Evolutionary conservation across 1,140 invertebrate species (phyloP).

Genomic region (Dinothrombium tinctorium): DNA sequence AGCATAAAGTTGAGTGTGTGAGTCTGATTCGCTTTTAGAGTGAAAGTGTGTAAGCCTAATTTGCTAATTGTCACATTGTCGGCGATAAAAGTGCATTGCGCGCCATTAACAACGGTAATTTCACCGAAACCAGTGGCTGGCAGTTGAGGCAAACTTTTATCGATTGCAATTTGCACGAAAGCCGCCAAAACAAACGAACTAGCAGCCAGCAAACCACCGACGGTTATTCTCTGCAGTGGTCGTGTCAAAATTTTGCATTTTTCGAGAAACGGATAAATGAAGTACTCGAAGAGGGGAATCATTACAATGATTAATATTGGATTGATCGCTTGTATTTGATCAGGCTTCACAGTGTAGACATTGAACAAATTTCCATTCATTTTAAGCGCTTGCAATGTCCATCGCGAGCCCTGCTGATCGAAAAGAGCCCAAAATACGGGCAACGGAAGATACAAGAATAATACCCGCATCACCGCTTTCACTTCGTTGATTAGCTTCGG

Average conservation of each 20-base stretch:
- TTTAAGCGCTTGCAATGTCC: slow-evolving; percentile 75
- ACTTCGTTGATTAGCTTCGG: slow-evolving; percentile 37
- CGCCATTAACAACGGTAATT: slow-evolving; percentile 3
- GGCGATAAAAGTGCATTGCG: no score
- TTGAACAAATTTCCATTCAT: slow-evolving; percentile 55
- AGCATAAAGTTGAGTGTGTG: no score
- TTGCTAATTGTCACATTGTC: no score
- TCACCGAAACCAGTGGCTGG: background rate
- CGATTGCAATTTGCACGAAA: slow-evolving; percentile 48
- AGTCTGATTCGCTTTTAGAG: no score
- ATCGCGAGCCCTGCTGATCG: slow-evolving; percentile 69
- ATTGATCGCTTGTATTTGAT: slow-evolving; percentile 68
- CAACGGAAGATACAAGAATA: slow-evolving; percentile 51
- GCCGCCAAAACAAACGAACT: slow-evolving; percentile 66
- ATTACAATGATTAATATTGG: slow-evolving; percentile 58
- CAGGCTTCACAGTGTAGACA: slow-evolving; percentile 37
- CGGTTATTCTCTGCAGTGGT: slow-evolving; percentile 46
- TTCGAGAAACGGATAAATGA: slow-evolving; percentile 33
- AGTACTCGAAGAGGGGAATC: slow-evolving; percentile 59
- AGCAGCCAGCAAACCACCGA: slow-evolving; percentile 58
- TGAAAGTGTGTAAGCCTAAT: no score
- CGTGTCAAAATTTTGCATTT: slow-evolving; percentile 27
- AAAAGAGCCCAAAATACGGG: slow-evolving; percentile 74
- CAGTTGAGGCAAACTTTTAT: slow-evolving; percentile 24
- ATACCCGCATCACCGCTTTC: slow-evolving; percentile 40